Base-by-base conservation (phyloP, 2,113 vertebrate genomes). In the Nymphicus hollandicus region DNA sequence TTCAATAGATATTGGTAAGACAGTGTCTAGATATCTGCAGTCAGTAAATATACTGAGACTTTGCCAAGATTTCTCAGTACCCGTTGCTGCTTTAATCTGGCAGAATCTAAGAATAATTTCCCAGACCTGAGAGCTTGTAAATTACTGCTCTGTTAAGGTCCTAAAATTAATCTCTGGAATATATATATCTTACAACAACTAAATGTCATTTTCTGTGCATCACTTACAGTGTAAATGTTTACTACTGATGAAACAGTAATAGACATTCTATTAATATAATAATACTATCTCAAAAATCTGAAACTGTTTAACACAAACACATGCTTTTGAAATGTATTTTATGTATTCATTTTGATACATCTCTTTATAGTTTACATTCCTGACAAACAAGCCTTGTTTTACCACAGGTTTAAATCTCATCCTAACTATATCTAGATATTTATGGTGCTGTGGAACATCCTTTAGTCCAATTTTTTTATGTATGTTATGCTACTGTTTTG, bases 81-180 rank as follows among this genome's bases (percentile, higher is more conserved):
- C 74, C 81, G 13, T 83, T 91, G 56, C 85, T 95, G 7, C 46
- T 96, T 96, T 97, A 91, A 89, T 96, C 55, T 95, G 80, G 20
- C 7, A 94, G 80, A 95, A 95, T 29, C 20, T 39, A 66, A 72
- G 29, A 93, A 81, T 86, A 92, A 89, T 63, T 91, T 92, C 77
- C 84, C 17, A 88, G 41, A 35, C 58, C 50, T 66, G 16, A 93
- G 31, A 93, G 5, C 12, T 65, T 96, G 43, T 92, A 89, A 91
- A 88, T 95, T 85, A 87, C 80, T 93, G 28, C 81, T 91, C 50
- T 81, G 53, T 97, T 97, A 97, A 88, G 20, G 60, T 68, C 43
- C 33, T 91, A 86, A 95, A 86, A 31, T 92, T 91, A 95, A 94
- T 94, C 18, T 60, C 61, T 93, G 33, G 31, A 80, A 89, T 53